These are phyloP conservation scores for Malurus splendens DNA, from an alignment of 2,797 vertebrate species.

Conservation along the genomic window DNA sequence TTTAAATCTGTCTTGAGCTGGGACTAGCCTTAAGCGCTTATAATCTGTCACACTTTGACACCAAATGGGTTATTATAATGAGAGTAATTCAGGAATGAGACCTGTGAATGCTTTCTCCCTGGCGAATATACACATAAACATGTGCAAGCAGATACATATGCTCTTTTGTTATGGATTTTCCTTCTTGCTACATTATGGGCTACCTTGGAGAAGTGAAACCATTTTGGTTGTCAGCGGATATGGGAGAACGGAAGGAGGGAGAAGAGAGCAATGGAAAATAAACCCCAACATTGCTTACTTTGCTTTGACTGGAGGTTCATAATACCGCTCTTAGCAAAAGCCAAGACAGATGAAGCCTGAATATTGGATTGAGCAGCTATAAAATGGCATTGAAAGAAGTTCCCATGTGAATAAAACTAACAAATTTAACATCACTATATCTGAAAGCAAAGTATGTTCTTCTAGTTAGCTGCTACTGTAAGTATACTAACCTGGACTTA, in stretches of 20 bases:
- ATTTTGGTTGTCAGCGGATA: neutral
- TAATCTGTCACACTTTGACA: constrained; percentile 56
- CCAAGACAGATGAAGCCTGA: neutral
- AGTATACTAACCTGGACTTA: neutral
- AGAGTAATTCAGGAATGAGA: constrained; percentile 51
- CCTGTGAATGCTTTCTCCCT: constrained; percentile 9
- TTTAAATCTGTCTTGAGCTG: constrained; percentile 50
- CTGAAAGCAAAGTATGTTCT: neutral
- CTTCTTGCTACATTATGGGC: neutral
- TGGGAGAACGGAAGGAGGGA: neutral
- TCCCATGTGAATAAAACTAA: neutral
- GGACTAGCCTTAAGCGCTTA: constrained; percentile 40
- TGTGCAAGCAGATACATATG: constrained; percentile 16
- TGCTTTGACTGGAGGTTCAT: neutral
- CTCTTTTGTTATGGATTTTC: constrained; percentile 34
- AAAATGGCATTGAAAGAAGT: neutral
- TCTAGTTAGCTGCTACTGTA: neutral
- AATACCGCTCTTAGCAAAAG: neutral
- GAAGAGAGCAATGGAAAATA: neutral
- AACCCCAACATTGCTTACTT: neutral
- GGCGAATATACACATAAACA: constrained; percentile 21
- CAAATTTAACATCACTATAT: neutral
- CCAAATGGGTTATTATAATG: constrained; percentile 49
- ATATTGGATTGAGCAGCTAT: neutral
- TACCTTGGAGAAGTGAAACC: constrained; percentile 15